Evolutionary conservation across 2,888 invertebrate genomes (phyloP), one percentile per base, ranked within the genome.

Genomic region (Dryobota labecula): DNA sequence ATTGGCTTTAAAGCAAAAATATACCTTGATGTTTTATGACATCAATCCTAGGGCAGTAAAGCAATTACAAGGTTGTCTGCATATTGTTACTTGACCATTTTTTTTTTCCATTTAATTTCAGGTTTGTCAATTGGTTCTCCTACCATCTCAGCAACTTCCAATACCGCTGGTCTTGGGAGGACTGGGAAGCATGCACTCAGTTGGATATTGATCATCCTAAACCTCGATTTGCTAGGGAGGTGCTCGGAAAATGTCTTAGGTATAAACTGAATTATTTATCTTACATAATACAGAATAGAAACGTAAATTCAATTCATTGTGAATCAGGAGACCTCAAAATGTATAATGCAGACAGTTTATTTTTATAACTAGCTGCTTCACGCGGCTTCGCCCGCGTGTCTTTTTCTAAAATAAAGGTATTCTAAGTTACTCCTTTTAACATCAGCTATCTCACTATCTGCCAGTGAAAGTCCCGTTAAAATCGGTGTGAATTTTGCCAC

Each of bases 61-160:
- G 2, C 9, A 24, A 15, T n/a, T 8, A 36, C 33, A 24, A 30
- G 24, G 20, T 43, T 20, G 7, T 20, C 13, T 60, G 27, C 13
- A n/a, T 60, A 15, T 30, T 20, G 27, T 27, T 8, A 43, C 18
- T 18, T 57, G 1, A 61, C 13, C 13, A 30, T 13, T 36, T 73
- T 20, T 51, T 67, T 49, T 49, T 41, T 0, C 20, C 9, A 45
- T 30, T 30, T 43, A 20, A 60, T 94, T 94, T 20, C 92, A 97
- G 99, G 87, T 99, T 99, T 92, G 98, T 98, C 36, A 98, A 97
- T 92, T 99, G 99, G 99, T 99, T 99, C 94, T 97, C 98, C 0
- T 99, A 99, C 92, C 99, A 99, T 94, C 96, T 99, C 93, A 99
- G 99, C 92, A 99, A 99, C 96, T 99, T 99, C 93, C 99, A 99